Evolutionary conservation across 2,797 vertebrate genomes (phyloP).

Genomic region (Aythya fuligula): DNA sequence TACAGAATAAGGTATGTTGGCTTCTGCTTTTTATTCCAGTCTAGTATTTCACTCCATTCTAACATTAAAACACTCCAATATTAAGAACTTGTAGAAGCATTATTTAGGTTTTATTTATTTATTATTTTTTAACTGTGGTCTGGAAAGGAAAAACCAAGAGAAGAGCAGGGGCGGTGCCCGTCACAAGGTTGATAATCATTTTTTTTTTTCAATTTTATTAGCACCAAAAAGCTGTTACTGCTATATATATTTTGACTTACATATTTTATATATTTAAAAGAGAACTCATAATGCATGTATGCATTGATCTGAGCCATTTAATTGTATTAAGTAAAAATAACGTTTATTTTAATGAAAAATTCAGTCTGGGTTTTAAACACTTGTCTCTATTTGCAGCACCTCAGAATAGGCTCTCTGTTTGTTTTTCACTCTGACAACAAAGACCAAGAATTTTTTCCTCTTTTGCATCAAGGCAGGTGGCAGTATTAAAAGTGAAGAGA

Average conservation of each 20-base stretch:
- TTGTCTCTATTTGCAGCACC: not conserved
- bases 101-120: not conserved
- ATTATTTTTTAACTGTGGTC: too few relatives aligned
- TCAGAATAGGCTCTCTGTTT: not conserved
- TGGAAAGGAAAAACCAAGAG: not conserved
- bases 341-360: not conserved
- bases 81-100: not conserved
- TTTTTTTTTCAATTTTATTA: not conserved
- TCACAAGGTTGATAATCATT: not conserved
- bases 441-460: not conserved
- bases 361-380: not conserved
- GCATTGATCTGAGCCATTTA: not conserved
- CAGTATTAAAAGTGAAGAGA: not conserved
- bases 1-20: not conserved
- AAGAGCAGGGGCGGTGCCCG: fast-evolving
- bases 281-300: not conserved
- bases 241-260: fast-evolving
- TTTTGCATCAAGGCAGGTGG: not conserved
- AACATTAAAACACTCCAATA: not conserved
- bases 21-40: not conserved
- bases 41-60: not conserved
- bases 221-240: fast-evolving
- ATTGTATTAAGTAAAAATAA: not conserved
- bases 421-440: not conserved
- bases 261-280: not conserved